A percentile compares a stretch with the other conserved stretches of the same genome.
Conservation (phyloP, 1,140 invertebrate species). For the Babylonia areolata region DNA sequence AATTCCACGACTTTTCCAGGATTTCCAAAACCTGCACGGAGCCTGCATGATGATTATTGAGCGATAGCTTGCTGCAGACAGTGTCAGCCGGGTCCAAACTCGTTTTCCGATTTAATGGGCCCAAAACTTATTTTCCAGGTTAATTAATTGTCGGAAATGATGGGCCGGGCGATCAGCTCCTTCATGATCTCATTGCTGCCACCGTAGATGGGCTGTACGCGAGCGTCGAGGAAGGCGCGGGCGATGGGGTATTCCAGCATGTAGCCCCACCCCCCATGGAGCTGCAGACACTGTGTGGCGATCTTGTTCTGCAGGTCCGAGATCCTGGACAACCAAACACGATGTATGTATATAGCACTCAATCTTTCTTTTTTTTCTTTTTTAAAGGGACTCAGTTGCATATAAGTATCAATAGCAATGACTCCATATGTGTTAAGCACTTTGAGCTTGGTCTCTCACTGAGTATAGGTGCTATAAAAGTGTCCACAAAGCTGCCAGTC, state of each 20-base stretch:
- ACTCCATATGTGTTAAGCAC: no score
- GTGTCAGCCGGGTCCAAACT: constrained; percentile 61
- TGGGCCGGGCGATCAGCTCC: constrained; percentile 75
- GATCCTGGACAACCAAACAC: constrained; percentile 68
- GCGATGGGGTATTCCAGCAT: constrained; percentile 78
- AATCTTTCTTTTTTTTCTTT: no score
- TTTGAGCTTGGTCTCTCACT: no score
- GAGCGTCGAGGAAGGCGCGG: constrained; percentile 75
- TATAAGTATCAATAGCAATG: no score
- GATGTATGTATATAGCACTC: no score
- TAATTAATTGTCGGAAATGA: constrained; percentile 50
- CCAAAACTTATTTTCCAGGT: no score
- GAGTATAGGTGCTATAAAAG: no score
- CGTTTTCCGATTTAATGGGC: neutral
- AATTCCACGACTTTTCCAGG: constrained; percentile 12
- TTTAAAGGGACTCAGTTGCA: no score
- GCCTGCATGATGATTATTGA: constrained; percentile 53
- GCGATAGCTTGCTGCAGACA: constrained; percentile 51
- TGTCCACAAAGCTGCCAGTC: no score
- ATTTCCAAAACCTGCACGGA: constrained; percentile 45
- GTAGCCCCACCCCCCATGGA: constrained; percentile 79
- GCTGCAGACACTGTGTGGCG: constrained; percentile 76
- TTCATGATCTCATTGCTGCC: constrained; percentile 80
- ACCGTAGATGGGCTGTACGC: constrained; percentile 78
- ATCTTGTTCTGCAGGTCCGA: constrained; percentile 76